Conservation (phyloP, 2,888 invertebrate genomes). For the Odontomyia ornata region DNA sequence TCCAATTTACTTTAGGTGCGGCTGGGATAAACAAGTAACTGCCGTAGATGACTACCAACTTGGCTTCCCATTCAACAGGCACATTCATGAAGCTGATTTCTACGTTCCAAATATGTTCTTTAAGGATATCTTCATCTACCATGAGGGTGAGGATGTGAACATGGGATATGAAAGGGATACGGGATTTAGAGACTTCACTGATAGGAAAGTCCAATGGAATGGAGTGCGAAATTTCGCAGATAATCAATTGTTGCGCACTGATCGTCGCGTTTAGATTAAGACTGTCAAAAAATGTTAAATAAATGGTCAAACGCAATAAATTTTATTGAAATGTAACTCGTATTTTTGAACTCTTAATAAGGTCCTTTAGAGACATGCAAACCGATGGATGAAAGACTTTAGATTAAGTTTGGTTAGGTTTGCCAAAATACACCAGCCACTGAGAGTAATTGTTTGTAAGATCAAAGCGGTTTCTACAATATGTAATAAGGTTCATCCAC, state of each 20-base stretch:
- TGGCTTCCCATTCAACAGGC: constrained; percentile 66
- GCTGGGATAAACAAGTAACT: constrained; percentile 54
- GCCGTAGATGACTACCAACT: constrained; percentile 66
- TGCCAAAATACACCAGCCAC: too few species aligned
- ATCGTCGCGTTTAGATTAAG: background rate
- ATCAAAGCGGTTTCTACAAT: too few species aligned
- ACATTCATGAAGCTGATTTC: constrained; percentile 62
- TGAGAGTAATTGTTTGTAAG: too few species aligned
- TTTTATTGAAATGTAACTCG: background rate
- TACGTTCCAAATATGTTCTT: constrained; percentile 66
- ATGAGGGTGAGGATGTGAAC: constrained; percentile 55
- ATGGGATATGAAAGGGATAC: too few species aligned
- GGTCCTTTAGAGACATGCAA: too few species aligned
- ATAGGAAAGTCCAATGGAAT: background rate
- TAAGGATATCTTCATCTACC: constrained; percentile 68
- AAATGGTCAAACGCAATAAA: background rate
- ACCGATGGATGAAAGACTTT: too few species aligned
- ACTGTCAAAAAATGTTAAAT: background rate
- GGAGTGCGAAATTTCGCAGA: background rate
- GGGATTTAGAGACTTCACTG: background rate
- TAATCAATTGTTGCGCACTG: background rate
- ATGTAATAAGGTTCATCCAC: too few species aligned
- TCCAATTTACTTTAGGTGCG: constrained; percentile 47
- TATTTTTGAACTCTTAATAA: background rate
- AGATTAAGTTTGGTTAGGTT: too few species aligned